Evolutionary conservation across 1,140 invertebrate genomes (phyloP).

Genomic region (Oryzaephilus surinamensis): DNA sequence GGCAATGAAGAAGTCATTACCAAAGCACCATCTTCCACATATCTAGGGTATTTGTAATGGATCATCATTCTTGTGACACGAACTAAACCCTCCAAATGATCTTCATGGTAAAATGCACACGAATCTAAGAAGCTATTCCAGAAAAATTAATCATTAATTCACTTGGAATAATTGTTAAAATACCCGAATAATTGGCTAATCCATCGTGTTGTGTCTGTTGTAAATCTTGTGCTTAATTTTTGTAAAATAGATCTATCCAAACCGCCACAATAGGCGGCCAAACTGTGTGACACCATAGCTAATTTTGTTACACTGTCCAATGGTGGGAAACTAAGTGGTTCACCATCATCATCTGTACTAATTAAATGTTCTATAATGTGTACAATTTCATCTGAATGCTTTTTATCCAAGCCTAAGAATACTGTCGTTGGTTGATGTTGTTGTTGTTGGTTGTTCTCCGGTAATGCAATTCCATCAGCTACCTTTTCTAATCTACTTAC

Average conservation of each 20-base stretch:
- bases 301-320: conserved; percentile 52
- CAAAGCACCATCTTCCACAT: conserved; percentile 64
- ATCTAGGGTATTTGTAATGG: conserved; percentile 70
- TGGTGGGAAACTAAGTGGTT: conserved; percentile 37
- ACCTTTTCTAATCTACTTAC: conserved; percentile 34
- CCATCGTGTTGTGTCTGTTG: conserved; percentile 67
- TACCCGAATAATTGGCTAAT: conserved; percentile 47
- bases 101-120: conserved; percentile 28
- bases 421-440: conserved; percentile 26
- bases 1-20: conserved; percentile 63
- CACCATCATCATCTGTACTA: conserved; percentile 39
- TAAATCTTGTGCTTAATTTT: conserved; percentile 56
- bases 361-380: conserved; percentile 30
- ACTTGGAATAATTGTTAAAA: conserved; percentile 1
- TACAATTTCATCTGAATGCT: conserved; percentile 30
- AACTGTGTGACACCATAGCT: conserved; percentile 60
- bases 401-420: conserved; percentile 31
- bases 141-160: not conserved
- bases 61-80: conserved; percentile 65
- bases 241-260: conserved; percentile 59
- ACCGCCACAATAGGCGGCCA: conserved; percentile 61
- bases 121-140: conserved; percentile 27
- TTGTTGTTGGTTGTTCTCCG: conserved; percentile 9
- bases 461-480: conserved; percentile 21
- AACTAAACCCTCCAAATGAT: conserved; percentile 38